Base-by-base conservation (phyloP, 2,888 invertebrate genomes). In the Dorcus hopei region DNA sequence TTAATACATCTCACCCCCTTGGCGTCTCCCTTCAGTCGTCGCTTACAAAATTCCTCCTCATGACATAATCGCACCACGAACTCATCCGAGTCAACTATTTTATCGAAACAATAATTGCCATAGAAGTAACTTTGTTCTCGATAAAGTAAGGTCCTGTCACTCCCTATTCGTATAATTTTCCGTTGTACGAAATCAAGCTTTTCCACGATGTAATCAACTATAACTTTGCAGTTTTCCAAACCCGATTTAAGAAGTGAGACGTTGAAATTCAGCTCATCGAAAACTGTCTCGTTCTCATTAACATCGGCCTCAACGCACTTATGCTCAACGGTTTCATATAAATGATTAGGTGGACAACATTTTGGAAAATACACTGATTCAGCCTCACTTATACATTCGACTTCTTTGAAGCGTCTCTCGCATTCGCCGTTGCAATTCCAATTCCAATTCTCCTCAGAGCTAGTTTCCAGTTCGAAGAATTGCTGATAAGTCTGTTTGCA, bases 1-100 rank as follows among this genome's bases (percentile, higher is more conserved):
- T 78, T 79, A 3, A 83, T 62, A 63, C 83, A 82, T 57, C 66
- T 65, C 14, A 65, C 67, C 9, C 45, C 45, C 11, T 42, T 42
- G 33, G 16, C 38, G 9, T 16, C 23, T 9, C 26, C 16, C 11
- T 52, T 52, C 26, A 3, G 8, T 23, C 47, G 8, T 26, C 39
- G 45, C 11, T 43, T 57, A 16, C 59, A 60, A 50, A 68, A 61
- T 5, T 66, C 59, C 14, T 61, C 60, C 9, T 40, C n/a, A 38
- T 59, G 52, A 54, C 74, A 74, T 42, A 66, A 54, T 53, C 74
- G 68, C 19, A 70, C 57, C 8, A 71, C 59, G 5, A 57, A 57
- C 6, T 62, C 55, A 33, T 57, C 59, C 41, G 65, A 16, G 45
- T 43, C 23, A 1, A 39, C 5, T 9, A 45, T 66, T 54, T 54